Evolutionary conservation across 1,140 invertebrate genomes (phyloP).

Genomic region (Andrena cerasifolii): DNA sequence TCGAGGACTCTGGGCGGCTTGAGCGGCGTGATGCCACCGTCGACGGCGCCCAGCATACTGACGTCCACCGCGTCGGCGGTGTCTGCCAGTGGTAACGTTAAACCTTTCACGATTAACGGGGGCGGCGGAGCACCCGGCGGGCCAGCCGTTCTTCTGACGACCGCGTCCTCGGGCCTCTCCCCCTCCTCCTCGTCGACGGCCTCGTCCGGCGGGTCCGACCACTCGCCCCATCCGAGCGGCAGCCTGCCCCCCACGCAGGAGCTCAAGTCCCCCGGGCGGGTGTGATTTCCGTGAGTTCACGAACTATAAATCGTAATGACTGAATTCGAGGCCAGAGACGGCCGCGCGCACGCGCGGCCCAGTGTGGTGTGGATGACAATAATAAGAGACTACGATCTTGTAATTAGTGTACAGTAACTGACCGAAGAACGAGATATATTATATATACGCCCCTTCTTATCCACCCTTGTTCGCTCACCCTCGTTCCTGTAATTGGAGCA

Average conservation of each 20-base stretch:
- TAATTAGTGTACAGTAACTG: conserved; percentile 82
- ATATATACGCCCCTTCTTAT: conserved; percentile 4
- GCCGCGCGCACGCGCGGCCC: conserved; percentile 45
- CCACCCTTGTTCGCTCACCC: neutral
- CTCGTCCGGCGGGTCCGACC: conserved; percentile 78
- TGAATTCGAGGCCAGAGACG: conserved; percentile 13
- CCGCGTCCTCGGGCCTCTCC: conserved; percentile 76
- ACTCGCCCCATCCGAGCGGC: conserved; percentile 76
- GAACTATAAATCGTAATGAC: conserved; percentile 16
- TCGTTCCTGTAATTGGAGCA: neutral
- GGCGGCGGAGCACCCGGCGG: conserved; percentile 50
- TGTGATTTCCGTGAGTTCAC: conserved; percentile 74
- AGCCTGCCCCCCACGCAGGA: conserved; percentile 72
- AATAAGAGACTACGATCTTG: conserved; percentile 80
- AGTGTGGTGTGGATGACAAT: conserved; percentile 80
- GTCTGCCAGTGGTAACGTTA: conserved; percentile 64
- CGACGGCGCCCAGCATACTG: conserved; percentile 75
- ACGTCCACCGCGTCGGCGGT: conserved; percentile 76
- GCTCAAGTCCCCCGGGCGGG: conserved; percentile 79
- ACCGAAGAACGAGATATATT: conserved; percentile 55
- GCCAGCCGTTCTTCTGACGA: conserved; percentile 68
- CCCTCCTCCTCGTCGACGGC: conserved; percentile 80
- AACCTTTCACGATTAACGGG: conserved; percentile 71
- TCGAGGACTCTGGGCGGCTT: conserved; percentile 83
- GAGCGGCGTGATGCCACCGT: conserved; percentile 75